phyloP scores from a whole-genome alignment of 2,113 vertebrate genomes.

The Xenopus laevis region DNA sequence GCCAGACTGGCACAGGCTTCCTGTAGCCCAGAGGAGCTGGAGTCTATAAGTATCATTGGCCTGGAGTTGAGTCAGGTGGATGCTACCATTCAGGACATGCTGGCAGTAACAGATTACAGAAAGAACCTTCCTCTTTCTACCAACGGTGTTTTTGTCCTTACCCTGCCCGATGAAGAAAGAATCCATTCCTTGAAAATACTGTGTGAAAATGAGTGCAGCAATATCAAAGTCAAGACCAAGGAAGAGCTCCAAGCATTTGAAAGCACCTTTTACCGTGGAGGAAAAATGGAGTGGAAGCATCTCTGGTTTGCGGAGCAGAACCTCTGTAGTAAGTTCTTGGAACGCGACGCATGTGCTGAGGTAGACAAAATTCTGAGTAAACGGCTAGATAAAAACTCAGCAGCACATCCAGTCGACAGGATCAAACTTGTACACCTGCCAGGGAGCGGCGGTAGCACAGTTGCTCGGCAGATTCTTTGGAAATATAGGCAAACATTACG shows the following conservation, averaged over 20 bases:
- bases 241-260: constrained; percentile 61
- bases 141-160: constrained; percentile 58
- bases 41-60: constrained; percentile 65
- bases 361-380: constrained; percentile 55
- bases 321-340: constrained; percentile 64
- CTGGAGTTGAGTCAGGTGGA: constrained; percentile 74
- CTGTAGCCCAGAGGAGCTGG: constrained; percentile 58
- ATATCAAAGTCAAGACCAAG: constrained; percentile 53
- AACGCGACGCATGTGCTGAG: constrained; percentile 66
- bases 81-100: constrained; percentile 63
- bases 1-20: constrained; percentile 61
- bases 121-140: constrained; percentile 60
- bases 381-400: constrained; percentile 36
- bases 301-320: constrained; percentile 74
- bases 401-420: constrained; percentile 55
- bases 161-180: constrained; percentile 64
- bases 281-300: constrained; percentile 71
- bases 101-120: constrained; percentile 52
- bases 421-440: constrained; percentile 81
- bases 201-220: constrained; percentile 66
- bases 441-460: constrained; percentile 80
- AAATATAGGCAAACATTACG: constrained; percentile 65
- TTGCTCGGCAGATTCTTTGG: constrained; percentile 76
- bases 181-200: constrained; percentile 71
- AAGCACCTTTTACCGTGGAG: constrained; percentile 68